Evolutionary conservation across 2,113 vertebrate species (phyloP), one percentile per base, ranked within the genome.

Genomic region (Casuarius casuarius): DNA sequence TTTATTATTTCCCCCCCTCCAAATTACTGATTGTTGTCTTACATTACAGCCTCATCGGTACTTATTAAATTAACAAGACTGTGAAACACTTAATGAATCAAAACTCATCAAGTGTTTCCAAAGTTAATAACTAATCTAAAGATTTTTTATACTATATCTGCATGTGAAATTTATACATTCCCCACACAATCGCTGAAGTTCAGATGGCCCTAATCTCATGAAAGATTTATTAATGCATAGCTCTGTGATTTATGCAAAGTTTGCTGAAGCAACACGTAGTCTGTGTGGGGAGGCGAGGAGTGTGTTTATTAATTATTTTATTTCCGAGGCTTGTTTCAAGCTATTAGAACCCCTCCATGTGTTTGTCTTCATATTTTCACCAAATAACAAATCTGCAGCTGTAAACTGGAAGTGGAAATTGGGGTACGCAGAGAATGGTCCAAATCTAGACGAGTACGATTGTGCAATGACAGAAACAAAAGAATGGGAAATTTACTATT

Each of bases 1-100:
- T 97, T 97, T 95, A 95, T 93, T 97, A 96, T 96, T 89, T 63
- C 93, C 79, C 84, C 51, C 33, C 58, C 90, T 97, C 96, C 95
- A 97, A 97, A 98, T 98, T 96, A 98, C 97, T 96, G 96, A 98
- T 97, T 97, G 96, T 98, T 97, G 97, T 97, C 96, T 97, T 97
- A 98, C 97, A 97, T 95, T 96, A 98, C 94, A 92, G 94, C 68
- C 92, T 96, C 91, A 94, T 97, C 90, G 88, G 90, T 94, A 95
- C 97, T 97, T 98, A 97, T 94, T 98, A 97, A 97, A 98, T 98
- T 97, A 98, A 98, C 96, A 97, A 98, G 97, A 95, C 94, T 96
- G 90, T 56, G 96, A 96, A 98, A 96, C 93, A 93, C 97, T 98
- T 98, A 98, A 98, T 97, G 97, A 98, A 95, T 96, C 94, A 85